phyloP scores from a whole-genome alignment of 2,797 vertebrate species.

The Acanthiza pusilla region DNA sequence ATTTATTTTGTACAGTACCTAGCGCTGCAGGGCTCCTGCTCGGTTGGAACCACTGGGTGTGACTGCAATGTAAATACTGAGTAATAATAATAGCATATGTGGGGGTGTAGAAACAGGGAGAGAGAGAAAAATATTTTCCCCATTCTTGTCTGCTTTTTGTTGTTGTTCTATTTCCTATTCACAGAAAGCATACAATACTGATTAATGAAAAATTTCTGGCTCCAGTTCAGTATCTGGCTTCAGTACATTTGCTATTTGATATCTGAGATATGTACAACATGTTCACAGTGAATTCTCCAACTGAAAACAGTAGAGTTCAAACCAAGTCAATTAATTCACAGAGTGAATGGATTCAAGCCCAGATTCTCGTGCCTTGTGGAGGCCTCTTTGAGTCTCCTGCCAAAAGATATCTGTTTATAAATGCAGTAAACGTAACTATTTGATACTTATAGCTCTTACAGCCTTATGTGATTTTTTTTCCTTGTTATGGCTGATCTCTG shows the following conservation, averaged over 20 bases:
- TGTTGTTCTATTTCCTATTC: slow-evolving; percentile 77
- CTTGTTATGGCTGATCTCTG: slow-evolving; percentile 71
- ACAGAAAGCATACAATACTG: slow-evolving; percentile 75
- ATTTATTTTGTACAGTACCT: slow-evolving; percentile 51
- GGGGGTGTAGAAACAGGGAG: slow-evolving; percentile 62
- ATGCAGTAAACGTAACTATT: slow-evolving; percentile 76
- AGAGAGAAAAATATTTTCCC: slow-evolving; percentile 72
- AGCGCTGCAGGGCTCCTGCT: slow-evolving; percentile 18
- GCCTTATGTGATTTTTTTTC: slow-evolving; percentile 70
- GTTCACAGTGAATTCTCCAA: slow-evolving; percentile 87
- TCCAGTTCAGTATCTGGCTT: slow-evolving; percentile 79
- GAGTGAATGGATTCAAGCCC: slow-evolving; percentile 83
- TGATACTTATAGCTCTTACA: slow-evolving; percentile 75
- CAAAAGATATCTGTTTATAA: slow-evolving; percentile 83
- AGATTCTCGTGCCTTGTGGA: slow-evolving; percentile 78
- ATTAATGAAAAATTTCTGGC: slow-evolving; percentile 80
- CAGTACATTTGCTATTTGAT: slow-evolving; percentile 83
- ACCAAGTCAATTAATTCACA: slow-evolving; percentile 85
- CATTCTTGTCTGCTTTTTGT: slow-evolving; percentile 72
- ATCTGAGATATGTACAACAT: slow-evolving; percentile 85
- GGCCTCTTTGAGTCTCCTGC: slow-evolving; percentile 80
- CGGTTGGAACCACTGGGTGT: slow-evolving; percentile 54
- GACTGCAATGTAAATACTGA: slow-evolving; percentile 65
- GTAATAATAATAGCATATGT: slow-evolving; percentile 69
- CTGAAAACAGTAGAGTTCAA: slow-evolving; percentile 86